Conservation (phyloP, 1,140 invertebrate species). For the Cataglyphis hispanica region DNA sequence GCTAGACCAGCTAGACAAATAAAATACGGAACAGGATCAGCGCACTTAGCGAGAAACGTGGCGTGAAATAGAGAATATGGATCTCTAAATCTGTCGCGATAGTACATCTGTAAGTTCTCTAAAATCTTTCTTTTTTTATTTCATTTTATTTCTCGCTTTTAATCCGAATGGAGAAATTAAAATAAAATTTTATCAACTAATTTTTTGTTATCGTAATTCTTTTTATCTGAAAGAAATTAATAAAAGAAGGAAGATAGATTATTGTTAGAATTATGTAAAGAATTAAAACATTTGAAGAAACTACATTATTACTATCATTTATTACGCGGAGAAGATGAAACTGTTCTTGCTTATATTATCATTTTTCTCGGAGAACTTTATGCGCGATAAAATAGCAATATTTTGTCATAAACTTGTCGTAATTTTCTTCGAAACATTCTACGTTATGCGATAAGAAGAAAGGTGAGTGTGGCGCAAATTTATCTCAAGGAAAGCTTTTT, state of each 20-base stretch:
- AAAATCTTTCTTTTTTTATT: not conserved
- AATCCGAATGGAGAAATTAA: not conserved
- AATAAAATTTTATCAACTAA: not conserved
- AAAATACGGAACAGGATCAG: conserved; percentile 4
- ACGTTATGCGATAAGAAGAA: not conserved
- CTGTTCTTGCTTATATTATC: conserved; percentile 10
- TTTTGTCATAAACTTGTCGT: conserved; percentile 16
- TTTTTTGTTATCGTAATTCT: not conserved
- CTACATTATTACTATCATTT: conserved; percentile 6
- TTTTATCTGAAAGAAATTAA: not conserved
- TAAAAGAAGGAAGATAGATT: not conserved
- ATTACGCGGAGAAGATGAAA: conserved; percentile 5
- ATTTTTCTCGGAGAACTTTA: conserved; percentile 29
- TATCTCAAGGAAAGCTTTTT: conserved; percentile 35
- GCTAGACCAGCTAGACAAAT: conserved; percentile 4
- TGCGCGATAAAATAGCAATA: conserved; percentile 24
- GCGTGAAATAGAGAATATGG: conserved; percentile 29
- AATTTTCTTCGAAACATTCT: conserved; percentile 39
- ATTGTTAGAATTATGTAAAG: not conserved
- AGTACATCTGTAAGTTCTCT: not conserved
- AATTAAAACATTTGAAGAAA: conserved; percentile 30
- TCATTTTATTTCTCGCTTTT: not conserved
- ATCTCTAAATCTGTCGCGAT: conserved; percentile 4
- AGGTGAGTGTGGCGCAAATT: not conserved
- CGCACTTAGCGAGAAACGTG: conserved; percentile 33